Base-by-base conservation (phyloP, 2,797 vertebrate species). In the Sarcoramphus papa region DNA sequence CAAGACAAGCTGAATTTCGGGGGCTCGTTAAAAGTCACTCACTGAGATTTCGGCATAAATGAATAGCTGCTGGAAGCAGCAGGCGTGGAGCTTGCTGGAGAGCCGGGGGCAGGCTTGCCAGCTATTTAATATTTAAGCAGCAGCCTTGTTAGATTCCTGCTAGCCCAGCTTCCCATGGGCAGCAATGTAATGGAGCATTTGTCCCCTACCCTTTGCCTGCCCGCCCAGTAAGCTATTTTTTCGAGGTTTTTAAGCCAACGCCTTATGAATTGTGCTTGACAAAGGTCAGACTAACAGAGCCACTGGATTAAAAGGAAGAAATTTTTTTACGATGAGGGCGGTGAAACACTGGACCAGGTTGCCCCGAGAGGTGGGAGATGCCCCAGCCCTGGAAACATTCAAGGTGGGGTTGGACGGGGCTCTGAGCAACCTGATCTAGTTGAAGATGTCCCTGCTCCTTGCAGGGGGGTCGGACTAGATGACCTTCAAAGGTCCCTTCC, bases 311-410 rank as follows among this genome's bases (percentile, higher is more conserved):
- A 85, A 67, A 57, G 6, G 25, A 35, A 35, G 24, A 41, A 0
- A 25, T 57, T 35, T 25, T 8, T 8, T n/a, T 12, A 63, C 0
- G 0, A 0, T 19, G n/a, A 33, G 33, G 59, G 22, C 15, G 9
- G n/a, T 48, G 82, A n/a, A 11, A n/a, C 9, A 3, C 60, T n/a
- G 24, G 16, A 3, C 1, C 20, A 35, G 22, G 68, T 53, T 54
- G 22, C 40, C 57, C 80, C 1, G 17, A 33, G 40, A 21, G 22
- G 33, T 15, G 9, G 68, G 12, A 4, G 6, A 35, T 35, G 76
- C 40, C 50, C 62, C 62, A 37, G 54, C 33, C 62, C 76, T 37
- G 33, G 16, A 30, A 19, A 11, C 8, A 23, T 24, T 30, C 50
- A 2, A 24, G 53, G 41, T 14, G n/a, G 14, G 51, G 51, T 22